These are phyloP conservation scores for Sisyra terminalis DNA, from an alignment of 2,888 invertebrate genomes.

Conservation along the genomic window DNA sequence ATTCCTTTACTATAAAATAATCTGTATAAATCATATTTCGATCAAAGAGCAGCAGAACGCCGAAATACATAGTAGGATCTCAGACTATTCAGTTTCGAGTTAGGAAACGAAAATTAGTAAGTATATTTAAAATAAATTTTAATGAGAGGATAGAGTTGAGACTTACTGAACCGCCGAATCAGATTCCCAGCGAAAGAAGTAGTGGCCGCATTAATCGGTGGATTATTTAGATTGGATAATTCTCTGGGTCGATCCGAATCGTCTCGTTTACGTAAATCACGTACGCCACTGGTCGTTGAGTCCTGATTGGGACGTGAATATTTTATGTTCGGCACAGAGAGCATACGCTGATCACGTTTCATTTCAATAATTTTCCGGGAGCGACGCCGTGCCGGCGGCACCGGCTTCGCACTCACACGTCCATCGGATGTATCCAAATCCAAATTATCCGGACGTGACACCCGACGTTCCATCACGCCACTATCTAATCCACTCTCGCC, in stretches of 20 bases:
- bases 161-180: constrained; percentile 83
- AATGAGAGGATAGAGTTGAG: constrained; percentile 24
- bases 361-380: constrained; percentile 29
- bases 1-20: no score
- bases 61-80: no score
- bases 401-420: constrained; percentile 25
- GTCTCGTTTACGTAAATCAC: constrained; percentile 13
- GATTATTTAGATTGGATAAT: no score
- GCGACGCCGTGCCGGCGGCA: constrained; percentile 33
- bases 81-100: no score
- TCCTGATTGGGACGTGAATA: constrained; percentile 28
- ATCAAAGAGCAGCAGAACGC: no score
- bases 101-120: no score
- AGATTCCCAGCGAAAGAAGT: constrained; percentile 52
- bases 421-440: constrained; percentile 32
- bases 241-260: constrained; percentile 16
- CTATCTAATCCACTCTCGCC: constrained; percentile 6
- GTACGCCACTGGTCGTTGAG: constrained; percentile 27
- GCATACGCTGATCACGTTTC: constrained; percentile 46
- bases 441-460: constrained; percentile 44
- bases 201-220: no score
- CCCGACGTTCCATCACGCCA: constrained; percentile 16
- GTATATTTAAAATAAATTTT: no score
- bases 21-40: no score
- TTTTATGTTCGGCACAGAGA: constrained; percentile 66